Evolutionary conservation across 2,797 vertebrate genomes (phyloP).

Genomic region (Phyllotis vaccarum): DNA sequence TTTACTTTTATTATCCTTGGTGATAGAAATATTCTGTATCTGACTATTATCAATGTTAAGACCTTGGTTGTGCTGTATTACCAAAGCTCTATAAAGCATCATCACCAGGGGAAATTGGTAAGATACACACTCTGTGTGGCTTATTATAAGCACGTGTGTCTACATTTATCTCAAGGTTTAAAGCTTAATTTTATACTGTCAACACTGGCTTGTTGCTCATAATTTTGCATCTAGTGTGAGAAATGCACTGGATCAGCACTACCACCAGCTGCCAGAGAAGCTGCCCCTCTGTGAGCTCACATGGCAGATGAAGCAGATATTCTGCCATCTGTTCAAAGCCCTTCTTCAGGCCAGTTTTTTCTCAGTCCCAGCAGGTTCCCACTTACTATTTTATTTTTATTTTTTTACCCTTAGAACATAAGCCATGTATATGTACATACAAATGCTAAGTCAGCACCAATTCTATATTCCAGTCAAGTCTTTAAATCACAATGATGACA

Average conservation of each 20-base stretch:
- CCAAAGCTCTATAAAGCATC: neutral
- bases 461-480: conserved; percentile 74
- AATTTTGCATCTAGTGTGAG: neutral
- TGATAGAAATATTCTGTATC: neutral
- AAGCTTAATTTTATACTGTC: neutral
- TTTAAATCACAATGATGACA: conserved; percentile 81
- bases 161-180: conserved; percentile 49
- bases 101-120: neutral
- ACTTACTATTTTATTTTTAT: conserved; percentile 63
- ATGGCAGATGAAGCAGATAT: conserved; percentile 23
- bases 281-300: neutral
- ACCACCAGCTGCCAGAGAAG: neutral
- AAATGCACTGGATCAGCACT: neutral
- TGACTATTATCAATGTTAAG: neutral
- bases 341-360: neutral
- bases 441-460: conserved; percentile 62
- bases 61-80: conserved; percentile 13
- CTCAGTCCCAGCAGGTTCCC: conserved; percentile 23
- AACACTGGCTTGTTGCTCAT: neutral
- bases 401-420: conserved; percentile 45
- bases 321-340: conserved; percentile 8
- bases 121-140: neutral
- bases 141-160: neutral
- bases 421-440: neutral
- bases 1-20: neutral